phyloP scores from a whole-genome alignment of 2,797 vertebrate species.

The Oophaga sylvatica region DNA sequence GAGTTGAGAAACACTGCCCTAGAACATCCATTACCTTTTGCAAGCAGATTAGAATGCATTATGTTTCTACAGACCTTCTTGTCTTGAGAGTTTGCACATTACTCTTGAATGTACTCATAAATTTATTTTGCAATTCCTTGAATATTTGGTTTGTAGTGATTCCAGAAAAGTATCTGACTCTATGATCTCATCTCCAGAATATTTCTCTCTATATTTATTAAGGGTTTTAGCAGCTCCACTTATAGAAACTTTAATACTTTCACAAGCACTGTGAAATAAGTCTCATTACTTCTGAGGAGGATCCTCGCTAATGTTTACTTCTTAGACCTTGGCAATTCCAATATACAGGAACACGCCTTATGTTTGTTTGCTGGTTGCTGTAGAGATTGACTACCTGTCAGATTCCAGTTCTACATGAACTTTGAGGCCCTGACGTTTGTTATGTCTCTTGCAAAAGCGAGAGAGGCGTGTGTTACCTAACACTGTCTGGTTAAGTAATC shows the following conservation, averaged over 20 bases:
- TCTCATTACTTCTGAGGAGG: background rate
- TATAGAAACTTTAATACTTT: background rate
- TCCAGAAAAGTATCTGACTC: background rate
- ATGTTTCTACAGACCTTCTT: background rate
- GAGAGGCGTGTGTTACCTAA: background rate
- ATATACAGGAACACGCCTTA: background rate
- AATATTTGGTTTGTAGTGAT: background rate
- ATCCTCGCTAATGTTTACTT: background rate
- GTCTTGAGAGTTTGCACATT: background rate
- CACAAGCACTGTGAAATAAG: background rate
- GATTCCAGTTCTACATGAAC: background rate
- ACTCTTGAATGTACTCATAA: background rate
- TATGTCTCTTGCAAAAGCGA: background rate
- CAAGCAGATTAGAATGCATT: background rate
- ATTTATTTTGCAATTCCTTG: background rate
- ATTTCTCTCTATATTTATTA: background rate
- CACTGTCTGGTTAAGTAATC: background rate
- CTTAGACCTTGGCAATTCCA: background rate
- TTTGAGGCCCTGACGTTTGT: background rate
- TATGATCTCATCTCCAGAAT: background rate
- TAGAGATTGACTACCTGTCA: background rate
- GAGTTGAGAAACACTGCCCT: no score
- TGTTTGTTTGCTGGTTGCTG: conserved; percentile 17
- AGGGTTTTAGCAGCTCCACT: background rate
- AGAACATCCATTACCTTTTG: background rate